A percentile compares a stretch with the other conserved stretches of the same genome.
Conservation (phyloP, 1,140 invertebrate genomes). For the Pseudoatta argentina region DNA sequence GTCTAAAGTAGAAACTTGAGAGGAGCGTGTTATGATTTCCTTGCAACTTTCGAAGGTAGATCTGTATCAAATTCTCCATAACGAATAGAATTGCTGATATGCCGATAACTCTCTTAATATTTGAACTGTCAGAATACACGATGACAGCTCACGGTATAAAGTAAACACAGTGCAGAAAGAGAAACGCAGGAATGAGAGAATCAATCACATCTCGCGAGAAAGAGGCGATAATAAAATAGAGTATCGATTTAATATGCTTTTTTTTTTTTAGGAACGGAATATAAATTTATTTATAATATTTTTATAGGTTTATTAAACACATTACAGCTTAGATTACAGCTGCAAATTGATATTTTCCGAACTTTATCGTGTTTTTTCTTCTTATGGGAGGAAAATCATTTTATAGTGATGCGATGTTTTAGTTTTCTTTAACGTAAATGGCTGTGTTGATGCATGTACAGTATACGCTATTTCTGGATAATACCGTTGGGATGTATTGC, state of each 20-base stretch:
- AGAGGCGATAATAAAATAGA: background rate
- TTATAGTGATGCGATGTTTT: background rate
- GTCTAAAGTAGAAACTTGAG: background rate
- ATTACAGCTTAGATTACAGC: background rate
- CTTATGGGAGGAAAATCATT: background rate
- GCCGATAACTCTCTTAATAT: conserved; percentile 5
- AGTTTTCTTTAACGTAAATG: conserved; percentile 16
- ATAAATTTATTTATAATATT: background rate
- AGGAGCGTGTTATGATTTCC: background rate
- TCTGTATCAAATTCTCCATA: background rate
- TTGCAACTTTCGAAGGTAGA: background rate
- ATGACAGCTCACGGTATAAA: background rate
- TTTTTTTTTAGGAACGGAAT: background rate
- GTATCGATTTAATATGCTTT: background rate
- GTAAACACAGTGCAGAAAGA: conserved; percentile 14
- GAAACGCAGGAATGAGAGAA: background rate
- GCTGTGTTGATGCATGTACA: background rate
- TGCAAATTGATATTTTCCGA: conserved; percentile 20
- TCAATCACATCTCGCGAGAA: background rate
- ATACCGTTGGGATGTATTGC: background rate
- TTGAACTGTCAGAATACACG: conserved; percentile 15
- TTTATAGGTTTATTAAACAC: background rate
- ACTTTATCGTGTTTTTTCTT: background rate
- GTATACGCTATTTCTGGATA: background rate
- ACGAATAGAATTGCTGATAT: conserved; percentile 18